Evolutionary conservation across 2,888 invertebrate genomes (phyloP).

Genomic region (Girardia tigrina): DNA sequence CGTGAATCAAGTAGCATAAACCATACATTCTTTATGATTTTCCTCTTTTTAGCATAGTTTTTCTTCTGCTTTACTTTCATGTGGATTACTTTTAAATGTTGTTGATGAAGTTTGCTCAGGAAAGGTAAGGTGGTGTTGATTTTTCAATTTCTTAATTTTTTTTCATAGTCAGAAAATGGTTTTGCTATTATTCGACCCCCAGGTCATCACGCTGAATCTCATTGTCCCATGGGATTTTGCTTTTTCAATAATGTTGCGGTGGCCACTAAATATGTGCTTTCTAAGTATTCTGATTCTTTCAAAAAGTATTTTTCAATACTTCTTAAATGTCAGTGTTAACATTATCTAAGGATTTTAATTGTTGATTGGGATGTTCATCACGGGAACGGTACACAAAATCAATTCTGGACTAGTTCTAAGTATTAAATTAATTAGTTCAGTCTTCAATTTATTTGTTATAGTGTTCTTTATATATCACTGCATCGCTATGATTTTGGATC

Average conservation of each 20-base stretch:
- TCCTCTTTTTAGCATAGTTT: neutral
- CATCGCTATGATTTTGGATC: neutral
- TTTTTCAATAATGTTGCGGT: neutral
- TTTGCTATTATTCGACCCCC: neutral
- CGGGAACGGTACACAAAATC: neutral
- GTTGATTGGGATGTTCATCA: conserved; percentile 44
- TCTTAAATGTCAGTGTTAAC: too few species aligned
- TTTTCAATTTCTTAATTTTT: neutral
- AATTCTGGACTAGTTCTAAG: conserved; percentile 52
- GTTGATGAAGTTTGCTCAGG: neutral
- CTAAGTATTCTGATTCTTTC: neutral
- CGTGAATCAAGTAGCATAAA: conserved; percentile 41
- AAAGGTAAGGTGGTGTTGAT: neutral
- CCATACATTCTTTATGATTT: neutral
- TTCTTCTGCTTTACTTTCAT: neutral
- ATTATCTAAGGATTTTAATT: conserved; percentile 44
- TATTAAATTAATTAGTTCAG: conserved; percentile 41
- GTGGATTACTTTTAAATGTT: neutral
- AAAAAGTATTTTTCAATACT: neutral
- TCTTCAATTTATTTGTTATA: neutral
- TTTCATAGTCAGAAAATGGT: neutral
- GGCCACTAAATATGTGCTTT: neutral
- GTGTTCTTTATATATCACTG: neutral
- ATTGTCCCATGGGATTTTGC: neutral
- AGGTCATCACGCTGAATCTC: neutral